Percentiles rank a stretch among this genome's conserved stretches.
Evolutionary conservation across 1,140 invertebrate species (phyloP).

Genomic region (Drosophila mojavensis): DNA sequence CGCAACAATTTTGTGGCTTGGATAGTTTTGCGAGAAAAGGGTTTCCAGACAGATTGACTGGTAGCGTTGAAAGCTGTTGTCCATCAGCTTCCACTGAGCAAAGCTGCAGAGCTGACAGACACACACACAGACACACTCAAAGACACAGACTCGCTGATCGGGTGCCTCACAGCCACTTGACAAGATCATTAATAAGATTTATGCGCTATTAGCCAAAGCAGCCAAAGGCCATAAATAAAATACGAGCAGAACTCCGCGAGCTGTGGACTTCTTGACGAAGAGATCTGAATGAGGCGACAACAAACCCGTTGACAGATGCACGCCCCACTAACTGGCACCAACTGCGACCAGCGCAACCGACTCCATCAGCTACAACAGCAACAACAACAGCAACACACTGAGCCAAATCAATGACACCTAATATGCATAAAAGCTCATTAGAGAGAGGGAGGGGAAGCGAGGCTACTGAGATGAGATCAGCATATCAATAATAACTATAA

Average conservation of each 20-base stretch:
- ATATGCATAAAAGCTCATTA: not conserved
- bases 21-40: constrained; percentile 34
- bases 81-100: constrained; percentile 52
- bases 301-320: constrained; percentile 68
- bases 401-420: constrained; percentile 30
- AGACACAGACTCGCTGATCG: constrained; percentile 19
- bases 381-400: constrained; percentile 18
- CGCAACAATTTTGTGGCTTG: constrained; percentile 52
- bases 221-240: constrained; percentile 76
- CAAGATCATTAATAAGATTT: constrained; percentile 84
- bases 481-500: constrained; percentile 30
- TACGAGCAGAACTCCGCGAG: constrained; percentile 45
- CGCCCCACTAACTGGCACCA: constrained; percentile 49
- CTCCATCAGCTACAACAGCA: not conserved
- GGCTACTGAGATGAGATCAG: constrained; percentile 10
- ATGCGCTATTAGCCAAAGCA: constrained; percentile 80
- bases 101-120: constrained; percentile 21
- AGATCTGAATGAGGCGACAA: constrained; percentile 49
- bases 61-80: constrained; percentile 70
- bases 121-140: constrained; percentile 4
- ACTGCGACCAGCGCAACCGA: no score
- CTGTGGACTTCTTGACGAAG: not conserved
- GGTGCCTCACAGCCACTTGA: constrained; percentile 66
- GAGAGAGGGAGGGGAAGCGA: not conserved
- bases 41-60: constrained; percentile 64